Evolutionary conservation across 92 coral and sea anemone genomes (phyloP).

Genomic region (Phenganax marumi): DNA sequence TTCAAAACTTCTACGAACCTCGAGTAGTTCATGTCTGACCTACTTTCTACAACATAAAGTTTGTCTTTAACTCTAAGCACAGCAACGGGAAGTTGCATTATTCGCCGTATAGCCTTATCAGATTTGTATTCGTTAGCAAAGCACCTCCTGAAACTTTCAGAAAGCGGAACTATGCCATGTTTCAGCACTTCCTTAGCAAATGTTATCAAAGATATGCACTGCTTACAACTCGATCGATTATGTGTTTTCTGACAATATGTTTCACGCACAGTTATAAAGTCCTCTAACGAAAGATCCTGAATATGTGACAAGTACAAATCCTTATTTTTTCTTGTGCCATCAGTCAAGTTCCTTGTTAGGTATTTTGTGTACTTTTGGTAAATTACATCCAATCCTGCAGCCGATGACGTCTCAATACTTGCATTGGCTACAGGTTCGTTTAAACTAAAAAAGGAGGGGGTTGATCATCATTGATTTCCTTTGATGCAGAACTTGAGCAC

Average conservation of each 20-base stretch:
- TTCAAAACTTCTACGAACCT: slow-evolving; percentile 48
- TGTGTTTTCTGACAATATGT: slow-evolving; percentile 21
- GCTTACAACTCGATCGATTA: slow-evolving; percentile 11
- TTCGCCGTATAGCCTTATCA: slow-evolving; percentile 24
- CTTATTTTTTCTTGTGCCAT: not conserved
- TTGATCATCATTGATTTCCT: not conserved
- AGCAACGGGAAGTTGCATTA: slow-evolving; percentile 45
- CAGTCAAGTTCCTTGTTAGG: not conserved
- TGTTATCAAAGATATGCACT: slow-evolving; percentile 30
- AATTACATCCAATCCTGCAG: not conserved
- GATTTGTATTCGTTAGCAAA: not conserved
- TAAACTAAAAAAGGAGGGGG: slow-evolving; percentile 6
- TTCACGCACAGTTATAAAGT: slow-evolving; percentile 30
- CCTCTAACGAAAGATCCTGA: slow-evolving; percentile 22
- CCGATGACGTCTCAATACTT: not conserved
- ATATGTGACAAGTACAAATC: slow-evolving; percentile 41
- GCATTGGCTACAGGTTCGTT: slow-evolving; percentile 17
- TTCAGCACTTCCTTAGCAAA: slow-evolving; percentile 21
- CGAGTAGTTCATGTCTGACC: slow-evolving; percentile 35
- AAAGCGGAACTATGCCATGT: slow-evolving; percentile 27
- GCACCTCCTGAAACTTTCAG: slow-evolving; percentile 27
- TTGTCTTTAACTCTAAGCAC: slow-evolving; percentile 29
- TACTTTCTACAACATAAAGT: slow-evolving; percentile 52
- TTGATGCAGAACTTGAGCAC: slow-evolving; percentile 9
- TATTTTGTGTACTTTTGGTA: not conserved